Evolutionary conservation across 2,888 invertebrate species (phyloP).

Genomic region (Drosophila barbarae): DNA sequence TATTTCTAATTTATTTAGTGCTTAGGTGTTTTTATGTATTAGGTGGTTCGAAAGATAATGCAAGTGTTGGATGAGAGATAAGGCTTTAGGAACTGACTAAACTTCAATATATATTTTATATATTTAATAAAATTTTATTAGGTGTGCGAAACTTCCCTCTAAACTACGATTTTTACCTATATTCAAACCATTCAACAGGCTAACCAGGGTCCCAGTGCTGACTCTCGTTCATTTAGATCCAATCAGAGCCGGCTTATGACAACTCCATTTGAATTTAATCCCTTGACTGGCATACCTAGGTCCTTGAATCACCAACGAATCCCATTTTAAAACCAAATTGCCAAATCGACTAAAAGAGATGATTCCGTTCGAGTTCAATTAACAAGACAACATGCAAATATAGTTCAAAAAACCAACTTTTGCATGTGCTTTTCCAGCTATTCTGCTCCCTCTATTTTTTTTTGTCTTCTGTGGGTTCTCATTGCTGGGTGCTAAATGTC

Average conservation of each 20-base stretch:
- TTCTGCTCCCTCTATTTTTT: constrained; percentile 5
- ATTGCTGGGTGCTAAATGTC: constrained; percentile 64
- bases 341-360: constrained; percentile 1
- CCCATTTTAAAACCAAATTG: neutral
- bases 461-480: constrained; percentile 38
- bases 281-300: neutral
- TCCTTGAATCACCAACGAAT: neutral
- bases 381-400: constrained; percentile 24
- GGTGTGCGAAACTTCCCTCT: too few species aligned
- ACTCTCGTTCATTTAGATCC: neutral
- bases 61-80: neutral
- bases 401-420: constrained; percentile 17
- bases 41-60: neutral
- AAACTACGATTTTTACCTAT: neutral
- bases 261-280: neutral
- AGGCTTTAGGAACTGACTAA: neutral
- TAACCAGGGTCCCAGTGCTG: neutral
- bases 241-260: neutral
- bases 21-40: neutral
- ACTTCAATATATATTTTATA: neutral
- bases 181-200: neutral
- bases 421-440: neutral
- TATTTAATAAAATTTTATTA: neutral
- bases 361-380: constrained; percentile 15
- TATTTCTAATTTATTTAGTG: constrained; percentile 8